phyloP scores from a whole-genome alignment of 2,888 invertebrate genomes.

The Oxystoma pomonae region DNA sequence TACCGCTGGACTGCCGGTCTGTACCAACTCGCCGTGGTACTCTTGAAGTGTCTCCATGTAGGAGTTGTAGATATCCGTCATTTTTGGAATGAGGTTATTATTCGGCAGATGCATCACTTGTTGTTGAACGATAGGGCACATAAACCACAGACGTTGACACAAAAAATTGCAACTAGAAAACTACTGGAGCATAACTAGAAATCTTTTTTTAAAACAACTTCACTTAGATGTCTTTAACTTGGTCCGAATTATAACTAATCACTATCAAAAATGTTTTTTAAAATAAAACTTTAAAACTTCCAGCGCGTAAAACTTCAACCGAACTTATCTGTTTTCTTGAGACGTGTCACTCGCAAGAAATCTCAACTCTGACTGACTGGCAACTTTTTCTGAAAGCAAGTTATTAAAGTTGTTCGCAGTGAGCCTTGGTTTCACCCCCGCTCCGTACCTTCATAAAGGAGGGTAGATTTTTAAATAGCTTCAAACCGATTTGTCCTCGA shows the following conservation, averaged over 20 bases:
- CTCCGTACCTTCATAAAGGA: conserved; percentile 40
- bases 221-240: too few species aligned
- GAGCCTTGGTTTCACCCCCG: conserved; percentile 41
- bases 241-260: too few species aligned
- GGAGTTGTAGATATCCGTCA: conserved; percentile 71
- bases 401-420: conserved; percentile 34
- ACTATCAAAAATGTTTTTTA: too few species aligned
- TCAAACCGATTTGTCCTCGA: conserved; percentile 34
- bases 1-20: conserved; percentile 93
- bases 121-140: too few species aligned
- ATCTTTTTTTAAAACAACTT: too few species aligned
- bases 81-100: conserved; percentile 52
- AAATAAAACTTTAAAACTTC: too few species aligned
- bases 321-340: not conserved
- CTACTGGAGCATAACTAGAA: too few species aligned
- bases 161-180: too few species aligned
- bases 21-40: conserved; percentile 88
- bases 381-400: conserved; percentile 44
- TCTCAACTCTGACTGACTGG: conserved; percentile 31
- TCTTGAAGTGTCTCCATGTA: conserved; percentile 78
- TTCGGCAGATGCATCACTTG: conserved; percentile 63
- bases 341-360: conserved; percentile 18
- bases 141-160: too few species aligned
- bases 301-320: not conserved
- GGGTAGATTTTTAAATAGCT: conserved; percentile 49